Base-by-base conservation (phyloP, 2,888 invertebrate species). In the Malthinus seriepunctatus region DNA sequence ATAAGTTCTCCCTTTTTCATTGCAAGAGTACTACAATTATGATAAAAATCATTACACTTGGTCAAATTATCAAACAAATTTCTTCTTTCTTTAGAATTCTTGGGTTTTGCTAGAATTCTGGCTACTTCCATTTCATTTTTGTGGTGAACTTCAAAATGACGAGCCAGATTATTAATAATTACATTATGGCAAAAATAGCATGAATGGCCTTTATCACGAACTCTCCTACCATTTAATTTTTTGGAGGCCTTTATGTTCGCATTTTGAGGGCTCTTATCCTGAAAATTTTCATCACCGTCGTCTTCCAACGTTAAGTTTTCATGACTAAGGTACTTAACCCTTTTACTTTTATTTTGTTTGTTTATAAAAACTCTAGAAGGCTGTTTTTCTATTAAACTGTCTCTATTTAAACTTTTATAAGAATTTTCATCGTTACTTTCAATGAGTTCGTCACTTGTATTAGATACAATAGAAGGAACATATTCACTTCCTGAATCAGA, bases 101-200 rank as follows among this genome's bases (percentile, higher is more conserved):
- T 52, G 2, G 46, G 45, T 8, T 31, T 31, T 12, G 46, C 35
- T 37, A 46, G 15, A 12, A 52, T 52, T 37, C 10, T 45, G 5
- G 52, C 52, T 34, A 52, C 46, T 39, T 56, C 51, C 15, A 33
- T 31, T 38, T 51, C 45, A 35, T 23, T 37, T 11, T n/a, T 8
- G 15, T 56, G 56, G 8, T 23, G 15, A 15, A n/a, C 2, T 37
- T 56, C 51, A 33, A 56, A 51, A 47, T 56, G 56, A 8, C 51
- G 15, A 35, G 50, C 46, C 14, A 51, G 11, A 31, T 56, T 51
- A 11, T 49, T 54, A 10, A 10, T n/a, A 8, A 48, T 8, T 8
- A 45, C 12, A 38, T 48, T 38, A 9, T 47, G 12, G 15, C 49
- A 49, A 38, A 42, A 42, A n/a, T 46, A 49, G 32, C 44, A 48